Evolutionary conservation across 2,113 vertebrate species (phyloP).

Genomic region (Semicossyphus pulcher): DNA sequence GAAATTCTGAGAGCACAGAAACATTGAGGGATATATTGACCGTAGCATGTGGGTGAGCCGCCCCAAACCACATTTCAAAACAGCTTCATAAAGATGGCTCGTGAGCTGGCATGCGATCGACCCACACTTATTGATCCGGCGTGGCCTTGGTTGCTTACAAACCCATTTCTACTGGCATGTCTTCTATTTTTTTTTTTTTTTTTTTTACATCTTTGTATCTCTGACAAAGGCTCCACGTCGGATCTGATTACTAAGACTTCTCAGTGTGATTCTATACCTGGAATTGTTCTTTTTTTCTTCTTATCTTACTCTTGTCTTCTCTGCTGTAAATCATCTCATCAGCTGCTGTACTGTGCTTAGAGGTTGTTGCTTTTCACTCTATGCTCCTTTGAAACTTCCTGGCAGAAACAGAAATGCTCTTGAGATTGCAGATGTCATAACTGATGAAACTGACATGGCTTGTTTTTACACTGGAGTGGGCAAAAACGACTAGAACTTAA

Average conservation of each 20-base stretch:
- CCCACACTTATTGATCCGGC: constrained; percentile 52
- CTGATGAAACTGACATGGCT: constrained; percentile 35
- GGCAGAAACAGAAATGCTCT: constrained; percentile 31
- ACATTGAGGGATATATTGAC: constrained; percentile 31
- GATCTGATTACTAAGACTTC: constrained; percentile 31
- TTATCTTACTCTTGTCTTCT: neutral
- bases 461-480: constrained; percentile 20
- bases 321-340: constrained; percentile 37
- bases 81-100: constrained; percentile 53
- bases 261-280: constrained; percentile 10
- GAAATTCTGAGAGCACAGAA: constrained; percentile 18
- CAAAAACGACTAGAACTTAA: constrained; percentile 7
- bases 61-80: constrained; percentile 60
- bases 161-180: constrained; percentile 23
- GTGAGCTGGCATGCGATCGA: constrained; percentile 44
- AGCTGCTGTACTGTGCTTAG: neutral
- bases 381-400: constrained; percentile 32
- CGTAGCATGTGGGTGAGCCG: constrained; percentile 20
- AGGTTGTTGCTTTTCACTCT: neutral
- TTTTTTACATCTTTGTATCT: constrained; percentile 6
- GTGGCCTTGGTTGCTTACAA: constrained; percentile 41
- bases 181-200: neutral
- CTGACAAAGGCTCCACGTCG: constrained; percentile 36
- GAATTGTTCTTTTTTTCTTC: neutral
- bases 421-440: constrained; percentile 28